phyloP scores from a whole-genome alignment of 2,113 vertebrate species.

The Origma solitaria region DNA sequence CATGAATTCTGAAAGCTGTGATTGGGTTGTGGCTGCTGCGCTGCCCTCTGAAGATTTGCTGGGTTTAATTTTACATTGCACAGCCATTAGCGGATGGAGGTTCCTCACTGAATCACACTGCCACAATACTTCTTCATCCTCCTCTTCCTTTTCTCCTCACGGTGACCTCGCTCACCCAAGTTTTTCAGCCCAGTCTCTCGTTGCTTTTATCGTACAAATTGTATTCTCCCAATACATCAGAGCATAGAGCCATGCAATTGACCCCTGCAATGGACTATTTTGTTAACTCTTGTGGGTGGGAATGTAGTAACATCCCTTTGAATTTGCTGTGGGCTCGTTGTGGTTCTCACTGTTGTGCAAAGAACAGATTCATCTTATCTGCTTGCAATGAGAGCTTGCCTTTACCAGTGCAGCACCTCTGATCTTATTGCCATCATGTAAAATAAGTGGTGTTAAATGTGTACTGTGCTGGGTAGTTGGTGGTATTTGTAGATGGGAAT shows the following conservation, averaged over 20 bases:
- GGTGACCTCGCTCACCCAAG: not conserved
- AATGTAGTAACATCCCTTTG: not conserved
- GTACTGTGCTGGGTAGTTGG: not conserved
- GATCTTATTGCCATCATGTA: not conserved
- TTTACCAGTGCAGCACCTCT: not conserved
- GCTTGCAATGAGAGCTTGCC: not conserved
- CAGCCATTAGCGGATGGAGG: not conserved
- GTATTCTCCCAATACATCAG: not conserved
- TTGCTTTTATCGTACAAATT: not conserved
- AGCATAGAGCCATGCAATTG: not conserved
- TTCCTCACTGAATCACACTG: not conserved
- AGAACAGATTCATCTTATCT: not conserved
- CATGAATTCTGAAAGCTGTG: not conserved
- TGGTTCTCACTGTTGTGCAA: not conserved
- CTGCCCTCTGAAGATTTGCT: conserved; percentile 28
- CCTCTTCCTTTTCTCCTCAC: not conserved
- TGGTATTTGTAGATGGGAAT: not conserved
- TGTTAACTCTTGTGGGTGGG: not conserved
- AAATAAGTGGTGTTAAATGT: not conserved
- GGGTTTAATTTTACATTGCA: conserved; percentile 19
- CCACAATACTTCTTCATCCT: not conserved
- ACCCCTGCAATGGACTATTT: not conserved
- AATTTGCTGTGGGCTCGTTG: not conserved
- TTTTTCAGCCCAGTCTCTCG: not conserved
- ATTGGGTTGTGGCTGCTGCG: not conserved